Evolutionary conservation across 2,797 vertebrate species (phyloP), one percentile per base, ranked within the genome.

Genomic region (Tragopan temminckii): DNA sequence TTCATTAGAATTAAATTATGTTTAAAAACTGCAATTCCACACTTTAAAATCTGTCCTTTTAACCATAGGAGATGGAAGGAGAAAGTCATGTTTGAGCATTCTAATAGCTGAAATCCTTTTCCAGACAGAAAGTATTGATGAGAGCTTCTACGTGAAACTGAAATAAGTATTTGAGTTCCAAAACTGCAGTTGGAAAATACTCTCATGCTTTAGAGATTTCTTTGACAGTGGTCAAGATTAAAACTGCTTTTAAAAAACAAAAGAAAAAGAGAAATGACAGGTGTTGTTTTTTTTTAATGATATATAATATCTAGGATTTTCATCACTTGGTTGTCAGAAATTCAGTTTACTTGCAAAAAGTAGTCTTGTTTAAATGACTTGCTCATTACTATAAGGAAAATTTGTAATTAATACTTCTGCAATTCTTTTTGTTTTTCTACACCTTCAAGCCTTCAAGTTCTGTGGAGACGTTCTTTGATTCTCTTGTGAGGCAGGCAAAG

Each of bases 401-500:
- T 71, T 57, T 61, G 43, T 57, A 57, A 88, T 36, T 17, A 92
- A 45, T 84, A 21, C 36, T 76, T 69, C 24, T 85, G 31, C 29
- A 71, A 83, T 74, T 95, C 36, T 64, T 69, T 81, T 83, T 81
- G 50, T 64, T 80, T 64, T 50, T 75, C 55, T n/a, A 66, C 81
- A 76, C 93, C 53, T 97, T 92, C 42, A 96, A 99, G 99, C 99
- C 99, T 0, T 99, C 99, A 68, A 98, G 98, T 31, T 98, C 99
- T 1, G 98, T 99, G 97, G 98, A 99, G 97, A 99, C 99, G 0
- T 99, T 99, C 97, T 99, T 99, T 85, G 98, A 99, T 93, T 99
- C 99, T 8, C 85, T 99, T 45, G 99, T 99, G 96, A 96, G 89
- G 13, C 98, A 99, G 96, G 98, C 98, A 15, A 97, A 97, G 68